phyloP scores from a whole-genome alignment of 2,888 invertebrate genomes.

The Zaprionus bogoriensis region DNA sequence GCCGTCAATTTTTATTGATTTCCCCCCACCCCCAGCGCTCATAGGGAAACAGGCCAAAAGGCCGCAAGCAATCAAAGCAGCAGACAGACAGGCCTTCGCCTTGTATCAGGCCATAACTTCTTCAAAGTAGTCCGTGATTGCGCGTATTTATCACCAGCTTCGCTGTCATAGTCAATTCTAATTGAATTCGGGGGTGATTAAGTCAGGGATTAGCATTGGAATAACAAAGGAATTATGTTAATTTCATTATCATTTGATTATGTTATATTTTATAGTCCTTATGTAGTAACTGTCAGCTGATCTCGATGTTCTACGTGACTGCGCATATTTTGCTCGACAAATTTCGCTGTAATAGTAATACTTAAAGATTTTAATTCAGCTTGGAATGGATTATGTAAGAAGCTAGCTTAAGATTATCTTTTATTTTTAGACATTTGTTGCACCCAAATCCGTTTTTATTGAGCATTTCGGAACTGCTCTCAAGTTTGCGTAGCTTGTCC shows the following conservation, averaged over 20 bases:
- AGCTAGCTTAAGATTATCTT: too few species aligned
- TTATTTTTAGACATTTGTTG: too few species aligned
- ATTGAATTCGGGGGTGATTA: neutral
- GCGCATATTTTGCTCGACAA: neutral
- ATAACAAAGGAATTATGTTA: neutral
- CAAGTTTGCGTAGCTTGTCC: neutral
- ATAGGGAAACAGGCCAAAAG: constrained; percentile 11
- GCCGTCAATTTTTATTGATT: constrained; percentile 57
- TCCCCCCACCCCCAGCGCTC: neutral
- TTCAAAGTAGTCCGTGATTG: neutral
- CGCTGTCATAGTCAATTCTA: neutral
- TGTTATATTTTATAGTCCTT: neutral
- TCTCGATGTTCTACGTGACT: too few species aligned
- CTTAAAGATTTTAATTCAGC: too few species aligned
- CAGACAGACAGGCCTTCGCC: neutral
- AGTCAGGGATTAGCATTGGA: neutral
- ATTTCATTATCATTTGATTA: too few species aligned
- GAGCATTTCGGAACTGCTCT: too few species aligned
- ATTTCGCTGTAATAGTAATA: too few species aligned
- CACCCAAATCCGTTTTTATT: too few species aligned
- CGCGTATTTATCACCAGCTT: neutral
- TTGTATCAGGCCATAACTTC: neutral
- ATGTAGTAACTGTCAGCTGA: neutral
- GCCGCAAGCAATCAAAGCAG: constrained; percentile 9
- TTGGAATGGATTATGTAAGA: too few species aligned